A percentile compares a stretch with the other conserved stretches of the same genome.
phyloP scores from a whole-genome alignment of 2,888 invertebrate genomes.

The Ormyrus pomaceus region DNA sequence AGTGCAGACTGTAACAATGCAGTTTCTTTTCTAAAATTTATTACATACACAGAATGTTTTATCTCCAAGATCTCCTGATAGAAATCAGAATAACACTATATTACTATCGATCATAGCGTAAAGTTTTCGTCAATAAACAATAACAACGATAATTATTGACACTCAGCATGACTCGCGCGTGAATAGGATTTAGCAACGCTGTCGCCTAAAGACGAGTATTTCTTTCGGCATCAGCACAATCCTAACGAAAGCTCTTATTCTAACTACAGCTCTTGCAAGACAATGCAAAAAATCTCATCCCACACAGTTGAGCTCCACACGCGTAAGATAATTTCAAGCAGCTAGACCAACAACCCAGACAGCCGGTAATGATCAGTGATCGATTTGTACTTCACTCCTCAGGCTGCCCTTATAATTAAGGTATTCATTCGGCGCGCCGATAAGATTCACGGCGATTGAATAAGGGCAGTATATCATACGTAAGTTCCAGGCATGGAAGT shows the following conservation, averaged over 20 bases:
- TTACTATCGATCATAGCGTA: neutral
- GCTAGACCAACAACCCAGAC: conserved; percentile 17
- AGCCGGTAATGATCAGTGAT: neutral
- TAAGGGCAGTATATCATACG: conserved; percentile 42
- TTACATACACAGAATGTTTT: neutral
- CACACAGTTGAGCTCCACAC: no score
- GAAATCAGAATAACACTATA: neutral
- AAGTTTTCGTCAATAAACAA: conserved; percentile 29
- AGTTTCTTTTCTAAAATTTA: neutral
- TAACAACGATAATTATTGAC: conserved; percentile 21
- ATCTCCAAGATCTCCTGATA: neutral
- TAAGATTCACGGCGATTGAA: conserved; percentile 49
- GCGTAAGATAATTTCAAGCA: neutral
- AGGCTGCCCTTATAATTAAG: neutral
- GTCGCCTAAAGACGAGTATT: neutral
- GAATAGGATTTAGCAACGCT: neutral
- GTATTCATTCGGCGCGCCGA: conserved; percentile 31
- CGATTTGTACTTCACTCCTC: neutral
- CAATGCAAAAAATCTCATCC: neutral
- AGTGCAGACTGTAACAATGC: no score
- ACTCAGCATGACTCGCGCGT: conserved; percentile 9
- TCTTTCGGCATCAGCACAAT: neutral
- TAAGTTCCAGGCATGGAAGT: conserved; percentile 12
- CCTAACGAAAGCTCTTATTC: no score
- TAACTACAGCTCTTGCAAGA: no score